A percentile compares a stretch with the other conserved stretches of the same genome.
Conservation (phyloP, 2,113 vertebrate genomes). For the Xerus inauris region DNA sequence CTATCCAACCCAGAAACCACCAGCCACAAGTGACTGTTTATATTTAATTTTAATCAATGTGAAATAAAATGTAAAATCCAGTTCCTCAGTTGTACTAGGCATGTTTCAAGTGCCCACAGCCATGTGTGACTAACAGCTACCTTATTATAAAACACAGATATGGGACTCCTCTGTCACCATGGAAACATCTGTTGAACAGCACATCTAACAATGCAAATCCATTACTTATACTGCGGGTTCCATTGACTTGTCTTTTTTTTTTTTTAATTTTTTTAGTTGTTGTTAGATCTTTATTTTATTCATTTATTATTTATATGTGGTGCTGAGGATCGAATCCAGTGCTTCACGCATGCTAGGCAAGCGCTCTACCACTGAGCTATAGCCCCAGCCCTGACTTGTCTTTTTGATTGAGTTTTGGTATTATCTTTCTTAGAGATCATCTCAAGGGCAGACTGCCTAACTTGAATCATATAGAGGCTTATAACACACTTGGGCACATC, state of each 20-base stretch:
- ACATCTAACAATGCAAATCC: neutral
- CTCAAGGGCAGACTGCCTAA: neutral
- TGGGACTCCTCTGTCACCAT: neutral
- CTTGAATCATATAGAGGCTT: neutral
- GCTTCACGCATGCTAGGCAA: too few relatives aligned
- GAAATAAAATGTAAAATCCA: neutral
- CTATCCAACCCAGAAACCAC: neutral
- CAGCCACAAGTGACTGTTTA: neutral
- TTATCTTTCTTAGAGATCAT: neutral
- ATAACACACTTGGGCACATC: neutral
- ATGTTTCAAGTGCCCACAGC: neutral
- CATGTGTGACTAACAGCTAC: neutral
- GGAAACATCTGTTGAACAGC: too few relatives aligned
- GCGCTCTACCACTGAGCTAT: too few relatives aligned
- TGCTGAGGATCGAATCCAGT: too few relatives aligned
- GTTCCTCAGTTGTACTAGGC: neutral
- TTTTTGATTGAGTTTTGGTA: neutral
- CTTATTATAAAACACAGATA: neutral
- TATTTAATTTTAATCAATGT: neutral
- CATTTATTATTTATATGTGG: too few relatives aligned
- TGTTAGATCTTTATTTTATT: too few relatives aligned
- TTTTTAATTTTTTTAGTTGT: too few relatives aligned
- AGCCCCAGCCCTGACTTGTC: too few relatives aligned
- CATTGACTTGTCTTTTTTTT: neutral
- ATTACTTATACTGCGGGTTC: neutral